These are phyloP conservation scores for Lepus oiostolus DNA, from an alignment of 2,797 vertebrate genomes.

Conservation along the genomic window DNA sequence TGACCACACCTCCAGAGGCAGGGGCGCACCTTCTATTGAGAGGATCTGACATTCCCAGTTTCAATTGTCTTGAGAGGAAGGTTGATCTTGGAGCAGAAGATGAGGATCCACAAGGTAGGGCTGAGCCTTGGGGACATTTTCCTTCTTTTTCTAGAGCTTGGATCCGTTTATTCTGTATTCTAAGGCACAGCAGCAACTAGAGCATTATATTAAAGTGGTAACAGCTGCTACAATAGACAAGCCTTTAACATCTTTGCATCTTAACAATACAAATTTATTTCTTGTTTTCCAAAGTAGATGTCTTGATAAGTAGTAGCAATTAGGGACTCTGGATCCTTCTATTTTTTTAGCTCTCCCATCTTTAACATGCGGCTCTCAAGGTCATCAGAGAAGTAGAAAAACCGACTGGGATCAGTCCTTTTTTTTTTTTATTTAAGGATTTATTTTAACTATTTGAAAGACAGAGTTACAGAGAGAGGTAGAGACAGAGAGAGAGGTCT, in stretches of 20 bases:
- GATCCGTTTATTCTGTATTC: not conserved
- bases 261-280: slow-evolving; percentile 41
- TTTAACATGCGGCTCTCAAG: not conserved
- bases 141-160: not conserved
- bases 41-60: not conserved
- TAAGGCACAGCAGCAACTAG: not conserved
- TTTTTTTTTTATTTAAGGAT: no score
- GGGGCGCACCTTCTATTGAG: not conserved
- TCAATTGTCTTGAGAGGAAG: not conserved
- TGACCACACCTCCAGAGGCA: not conserved
- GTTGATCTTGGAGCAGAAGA: not conserved
- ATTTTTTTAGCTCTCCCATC: not conserved
- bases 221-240: not conserved
- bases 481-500: no score
- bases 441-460: no score
- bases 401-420: not conserved
- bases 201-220: not conserved
- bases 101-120: not conserved
- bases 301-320: not conserved
- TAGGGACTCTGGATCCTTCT: not conserved
- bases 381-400: not conserved
- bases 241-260: not conserved
- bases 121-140: not conserved
- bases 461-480: no score
- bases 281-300: not conserved